Percentiles rank a stretch among this genome's conserved stretches.
These are phyloP conservation scores for Temnothorax unifasciatus DNA, from an alignment of 2,888 invertebrate genomes.

Conservation along the genomic window DNA sequence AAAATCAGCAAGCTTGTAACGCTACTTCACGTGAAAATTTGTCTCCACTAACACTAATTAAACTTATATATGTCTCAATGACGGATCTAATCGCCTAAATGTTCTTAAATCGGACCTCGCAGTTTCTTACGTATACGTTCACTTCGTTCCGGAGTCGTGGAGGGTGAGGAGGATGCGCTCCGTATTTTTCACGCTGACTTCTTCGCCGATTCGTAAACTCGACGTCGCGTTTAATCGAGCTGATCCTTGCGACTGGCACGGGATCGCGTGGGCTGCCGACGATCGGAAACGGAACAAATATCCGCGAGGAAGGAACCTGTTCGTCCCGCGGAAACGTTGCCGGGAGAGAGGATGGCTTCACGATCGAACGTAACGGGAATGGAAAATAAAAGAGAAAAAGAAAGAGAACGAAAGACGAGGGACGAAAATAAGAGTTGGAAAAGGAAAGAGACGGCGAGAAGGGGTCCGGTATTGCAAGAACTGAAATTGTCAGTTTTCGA, in stretches of 20 bases:
- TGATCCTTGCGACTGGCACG: constrained; percentile 47
- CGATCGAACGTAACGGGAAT: constrained; percentile 25
- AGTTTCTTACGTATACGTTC: background rate
- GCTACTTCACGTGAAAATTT: background rate
- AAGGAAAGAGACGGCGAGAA: constrained; percentile 20
- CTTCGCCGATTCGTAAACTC: constrained; percentile 25
- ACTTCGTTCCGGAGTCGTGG: background rate
- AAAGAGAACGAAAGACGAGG: background rate
- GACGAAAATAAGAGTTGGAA: background rate
- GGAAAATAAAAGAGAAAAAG: constrained; percentile 4
- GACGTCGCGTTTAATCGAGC: background rate
- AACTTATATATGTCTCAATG: background rate
- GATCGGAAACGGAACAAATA: constrained; percentile 20
- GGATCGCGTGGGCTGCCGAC: constrained; percentile 43
- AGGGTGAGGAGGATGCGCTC: constrained; percentile 10
- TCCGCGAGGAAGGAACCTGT: constrained; percentile 11
- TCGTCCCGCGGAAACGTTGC: constrained; percentile 49
- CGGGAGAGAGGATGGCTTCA: background rate
- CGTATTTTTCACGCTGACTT: constrained; percentile 6
- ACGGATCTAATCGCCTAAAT: background rate
- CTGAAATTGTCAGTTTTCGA: constrained; percentile 68
- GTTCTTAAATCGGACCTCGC: background rate
- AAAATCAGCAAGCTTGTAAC: background rate
- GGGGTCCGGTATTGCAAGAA: constrained; percentile 56
- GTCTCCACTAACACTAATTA: background rate